Conservation (phyloP, 2,113 vertebrate species). For the Lota lota region DNA sequence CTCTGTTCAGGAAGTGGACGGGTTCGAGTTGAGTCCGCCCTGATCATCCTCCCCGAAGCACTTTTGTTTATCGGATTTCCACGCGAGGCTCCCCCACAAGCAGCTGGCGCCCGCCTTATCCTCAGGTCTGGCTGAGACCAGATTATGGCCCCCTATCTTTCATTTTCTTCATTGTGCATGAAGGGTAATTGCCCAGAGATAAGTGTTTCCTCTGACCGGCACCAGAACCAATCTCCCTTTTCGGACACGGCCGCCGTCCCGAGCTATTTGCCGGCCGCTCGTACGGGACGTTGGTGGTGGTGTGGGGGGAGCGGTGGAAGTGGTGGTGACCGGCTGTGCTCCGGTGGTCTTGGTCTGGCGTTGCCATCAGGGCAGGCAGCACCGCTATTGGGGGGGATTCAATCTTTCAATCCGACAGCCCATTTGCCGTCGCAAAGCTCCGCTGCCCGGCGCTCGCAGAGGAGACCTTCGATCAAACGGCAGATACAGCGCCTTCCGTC, state of each 20-base stretch:
- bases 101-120: constrained; percentile 56
- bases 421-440: constrained; percentile 69
- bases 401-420: constrained; percentile 69
- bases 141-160: constrained; percentile 65
- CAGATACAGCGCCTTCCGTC: constrained; percentile 30
- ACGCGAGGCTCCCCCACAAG: constrained; percentile 52
- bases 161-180: constrained; percentile 69
- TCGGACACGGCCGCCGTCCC: constrained; percentile 48
- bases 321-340: constrained; percentile 21
- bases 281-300: constrained; percentile 8
- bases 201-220: constrained; percentile 60
- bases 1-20: too few species aligned
- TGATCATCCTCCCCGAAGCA: constrained; percentile 37
- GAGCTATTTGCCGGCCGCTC: constrained; percentile 43
- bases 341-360: constrained; percentile 48
- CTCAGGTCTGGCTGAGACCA: constrained; percentile 59
- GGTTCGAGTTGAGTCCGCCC: constrained; percentile 42
- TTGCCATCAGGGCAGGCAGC: constrained; percentile 50
- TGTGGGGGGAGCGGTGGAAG: constrained; percentile 30
- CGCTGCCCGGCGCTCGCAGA: constrained; percentile 54
- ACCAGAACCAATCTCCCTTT: constrained; percentile 56
- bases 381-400: constrained; percentile 54
- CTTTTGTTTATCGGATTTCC: constrained; percentile 62
- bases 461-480: constrained; percentile 31
- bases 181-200: constrained; percentile 72